Base-by-base conservation (phyloP, 1,140 invertebrate species). In the Sitodiplosis mosellana region DNA sequence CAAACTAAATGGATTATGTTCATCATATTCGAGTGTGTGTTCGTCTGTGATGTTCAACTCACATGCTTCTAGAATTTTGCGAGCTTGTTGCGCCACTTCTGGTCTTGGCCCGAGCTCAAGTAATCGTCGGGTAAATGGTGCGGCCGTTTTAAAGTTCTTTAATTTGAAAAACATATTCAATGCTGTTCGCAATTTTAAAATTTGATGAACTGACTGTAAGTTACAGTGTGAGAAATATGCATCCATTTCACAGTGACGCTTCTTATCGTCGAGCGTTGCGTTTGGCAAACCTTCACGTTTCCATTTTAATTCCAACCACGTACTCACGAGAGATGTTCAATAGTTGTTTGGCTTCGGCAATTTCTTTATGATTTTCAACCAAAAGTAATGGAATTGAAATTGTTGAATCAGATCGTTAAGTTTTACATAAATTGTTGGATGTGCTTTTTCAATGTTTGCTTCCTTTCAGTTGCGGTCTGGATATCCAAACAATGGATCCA, bases 211-310 rank as follows among this genome's bases (percentile, higher is more conserved):
- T 0, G 92, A 87, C 62, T 99, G 92, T 11, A 99, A 69, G 57
- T 90, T 87, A 61, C 91, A 96, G 62, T 99, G 93, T 0, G 95
- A 97, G 65, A 99, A 99, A 64, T 99, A 99, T 0, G 93, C 94
- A 3, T 93, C 93, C 81, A 99, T 84, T 70, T 97, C 92, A 64
- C 90, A 94, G 8, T 83, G 76, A 27, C 90, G 72, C 57, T 91
- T 92, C 57, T 94, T 88, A 52, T 96, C 86, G 17, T 90, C 80
- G n/a, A 86, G 56, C 2, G 80, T 81, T 17, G 71, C 72, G 64
- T 97, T 97, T 1, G 91, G 87, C 56, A 95, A 67, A 59, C 83
- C 83, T 70, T 97, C 98, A 48, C 95, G 75, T 80, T 68, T 99
- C 96, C 87, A 99, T 92, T 58, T 84, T 81, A 21, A 33, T 37